These are phyloP conservation scores for Thalpophila matura DNA, from an alignment of 2,888 invertebrate genomes.

Conservation along the genomic window DNA sequence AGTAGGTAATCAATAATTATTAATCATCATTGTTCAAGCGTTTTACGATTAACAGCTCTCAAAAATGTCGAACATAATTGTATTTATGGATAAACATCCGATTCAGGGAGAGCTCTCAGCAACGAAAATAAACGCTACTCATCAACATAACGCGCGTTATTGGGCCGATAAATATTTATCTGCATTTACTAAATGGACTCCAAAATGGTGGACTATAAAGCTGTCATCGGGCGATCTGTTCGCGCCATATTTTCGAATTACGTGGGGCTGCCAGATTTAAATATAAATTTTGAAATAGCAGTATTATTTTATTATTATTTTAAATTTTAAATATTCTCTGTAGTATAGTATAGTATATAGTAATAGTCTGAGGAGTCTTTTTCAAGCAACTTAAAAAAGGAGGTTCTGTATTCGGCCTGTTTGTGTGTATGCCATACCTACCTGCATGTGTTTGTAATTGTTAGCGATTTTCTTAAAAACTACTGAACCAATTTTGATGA, in stretches of 20 bases:
- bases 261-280: conserved; percentile 52
- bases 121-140: conserved; percentile 80
- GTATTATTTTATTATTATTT: not conserved
- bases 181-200: conserved; percentile 88
- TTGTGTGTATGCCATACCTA: too few species aligned
- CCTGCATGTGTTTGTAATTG: too few species aligned
- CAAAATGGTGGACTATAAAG: conserved; percentile 83
- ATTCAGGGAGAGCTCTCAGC: conserved; percentile 61
- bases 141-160: conserved; percentile 76
- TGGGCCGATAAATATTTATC: conserved; percentile 87
- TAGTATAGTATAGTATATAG: too few species aligned
- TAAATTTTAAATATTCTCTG: not conserved
- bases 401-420: too few species aligned
- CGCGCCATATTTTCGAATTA: conserved; percentile 77
- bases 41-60: conserved; percentile 47
- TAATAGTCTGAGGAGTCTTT: too few species aligned
- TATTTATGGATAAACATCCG: conserved; percentile 57
- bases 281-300: conserved; percentile 19
- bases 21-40: conserved; percentile 32
- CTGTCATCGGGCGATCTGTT: conserved; percentile 83
- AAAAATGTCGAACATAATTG: conserved; percentile 38
- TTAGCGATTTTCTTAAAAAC: too few species aligned
- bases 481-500: too few species aligned
- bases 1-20: too few species aligned
- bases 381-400: too few species aligned